A percentile compares a stretch with the other conserved stretches of the same genome.
These are phyloP conservation scores for Ptychochromis oligacanthus DNA, from an alignment of 2,113 vertebrate species.

Conservation along the genomic window DNA sequence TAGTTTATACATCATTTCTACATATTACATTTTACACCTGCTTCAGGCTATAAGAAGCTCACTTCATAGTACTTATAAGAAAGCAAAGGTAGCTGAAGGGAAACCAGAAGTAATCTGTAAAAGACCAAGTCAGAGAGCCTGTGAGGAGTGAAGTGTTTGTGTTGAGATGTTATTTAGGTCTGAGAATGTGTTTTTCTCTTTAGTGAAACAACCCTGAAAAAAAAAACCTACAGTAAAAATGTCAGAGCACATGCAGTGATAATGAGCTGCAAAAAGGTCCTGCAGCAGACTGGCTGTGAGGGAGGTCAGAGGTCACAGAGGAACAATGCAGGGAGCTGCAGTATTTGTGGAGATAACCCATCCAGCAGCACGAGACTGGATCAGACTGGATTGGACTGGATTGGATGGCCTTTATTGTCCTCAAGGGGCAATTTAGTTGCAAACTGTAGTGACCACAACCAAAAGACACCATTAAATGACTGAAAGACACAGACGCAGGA, in stretches of 20 bases:
- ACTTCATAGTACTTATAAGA: too few species aligned
- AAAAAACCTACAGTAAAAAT: neutral
- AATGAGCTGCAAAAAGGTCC: neutral
- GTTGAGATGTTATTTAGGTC: neutral
- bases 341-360: slow-evolving; percentile 1
- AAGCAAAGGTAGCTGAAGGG: neutral
- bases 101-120: neutral
- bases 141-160: neutral
- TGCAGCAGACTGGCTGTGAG: neutral
- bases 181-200: neutral
- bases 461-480: neutral
- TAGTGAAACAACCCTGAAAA: neutral
- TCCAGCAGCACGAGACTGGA: neutral
- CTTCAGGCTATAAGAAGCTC: too few species aligned
- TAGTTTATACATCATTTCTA: too few species aligned
- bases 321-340: neutral
- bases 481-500: neutral
- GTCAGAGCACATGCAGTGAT: neutral
- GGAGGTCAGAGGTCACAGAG: neutral
- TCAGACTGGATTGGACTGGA: neutral
- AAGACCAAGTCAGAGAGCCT: neutral
- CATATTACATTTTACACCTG: too few species aligned
- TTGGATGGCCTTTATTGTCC: neutral
- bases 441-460: neutral
- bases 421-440: neutral